Base-by-base conservation (phyloP, 2,797 vertebrate genomes). In the Phyllotis vaccarum region DNA sequence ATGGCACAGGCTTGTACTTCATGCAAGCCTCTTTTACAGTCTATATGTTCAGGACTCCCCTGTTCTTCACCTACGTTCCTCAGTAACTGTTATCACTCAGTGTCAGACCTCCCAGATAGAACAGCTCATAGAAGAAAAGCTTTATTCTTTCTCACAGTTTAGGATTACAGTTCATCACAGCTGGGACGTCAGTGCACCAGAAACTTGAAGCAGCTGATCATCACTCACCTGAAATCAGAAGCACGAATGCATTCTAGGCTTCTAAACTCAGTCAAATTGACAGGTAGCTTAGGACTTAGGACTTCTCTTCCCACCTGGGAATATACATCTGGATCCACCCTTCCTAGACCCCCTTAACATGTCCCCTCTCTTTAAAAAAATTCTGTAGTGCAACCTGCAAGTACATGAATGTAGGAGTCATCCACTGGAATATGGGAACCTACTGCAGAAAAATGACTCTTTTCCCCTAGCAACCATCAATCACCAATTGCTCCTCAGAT, bases 1-100 rank as follows among this genome's bases (percentile, higher is more conserved):
- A 5, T 0, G 17, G 29, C 46, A 66, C 16, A 0, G 1, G 1
- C 4, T 0, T 49, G 49, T 3, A 1, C 11, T 24, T 91, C 6
- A 0, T 56, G 16, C 43, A 31, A 13, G 75, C 81, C 2, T 34
- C 37, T 5, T 9, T 5, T 0, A 24, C 78, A 29, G 24, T 43
- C 49, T 49, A 54, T 0, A 14, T 76, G 16, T 89, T 3, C 0
- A 72, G 90, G 1, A 0, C 82, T 7, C 49, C 95, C 0, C 14
- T 16, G 2, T 85, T 70, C 60, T 68, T 46, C 5, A 46, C 46
- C 21, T 46, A 64, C 62, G 5, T 6, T 0, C 3, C 54, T 0
- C 4, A 0, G 22, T 93, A 75, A 95, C 5, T 49, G 13, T 37
- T 14, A 8, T 31, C 43, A 9, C 16, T 16, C 43, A 14, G 52